phyloP scores from a whole-genome alignment of 53 echinoderm and acorn worm species.

The Temnopleurus reevesii region DNA sequence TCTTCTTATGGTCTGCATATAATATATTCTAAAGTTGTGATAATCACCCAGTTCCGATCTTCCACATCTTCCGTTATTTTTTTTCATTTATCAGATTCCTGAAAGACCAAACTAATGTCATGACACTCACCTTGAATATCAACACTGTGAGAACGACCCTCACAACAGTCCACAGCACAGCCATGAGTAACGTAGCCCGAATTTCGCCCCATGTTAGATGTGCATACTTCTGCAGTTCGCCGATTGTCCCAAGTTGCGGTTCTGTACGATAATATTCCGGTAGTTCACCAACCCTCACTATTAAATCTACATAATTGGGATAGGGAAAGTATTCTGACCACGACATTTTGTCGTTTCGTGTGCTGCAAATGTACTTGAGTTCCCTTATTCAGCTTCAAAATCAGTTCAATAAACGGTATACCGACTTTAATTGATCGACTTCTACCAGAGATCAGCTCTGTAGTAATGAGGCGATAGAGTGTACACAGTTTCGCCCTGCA shows the following conservation, averaged over 20 bases:
- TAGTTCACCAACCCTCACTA: conserved; percentile 31
- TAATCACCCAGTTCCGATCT: no score
- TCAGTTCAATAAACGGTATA: no score
- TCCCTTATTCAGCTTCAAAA: no score
- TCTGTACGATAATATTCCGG: conserved; percentile 47
- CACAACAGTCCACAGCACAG: conserved; percentile 78
- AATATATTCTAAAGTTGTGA: no score
- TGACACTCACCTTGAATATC: conserved; percentile 81
- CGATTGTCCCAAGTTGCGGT: conserved; percentile 69
- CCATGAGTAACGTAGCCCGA: conserved; percentile 62
- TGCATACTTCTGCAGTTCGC: conserved; percentile 77
- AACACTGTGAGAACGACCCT: conserved; percentile 73
- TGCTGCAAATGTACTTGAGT: neutral
- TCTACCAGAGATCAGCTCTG: neutral
- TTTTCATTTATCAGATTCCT: no score
- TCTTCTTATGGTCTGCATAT: no score
- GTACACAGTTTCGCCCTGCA: neutral
- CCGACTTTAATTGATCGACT: neutral
- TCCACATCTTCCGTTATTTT: no score
- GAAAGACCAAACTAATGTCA: no score
- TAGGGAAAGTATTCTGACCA: conserved; percentile 57
- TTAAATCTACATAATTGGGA: conserved; percentile 26
- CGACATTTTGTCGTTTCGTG: neutral
- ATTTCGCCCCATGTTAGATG: conserved; percentile 70
- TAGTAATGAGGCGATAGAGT: no score